These are phyloP conservation scores for Cyrtorhinus lividipennis DNA, from an alignment of 1,140 invertebrate species.

Conservation along the genomic window DNA sequence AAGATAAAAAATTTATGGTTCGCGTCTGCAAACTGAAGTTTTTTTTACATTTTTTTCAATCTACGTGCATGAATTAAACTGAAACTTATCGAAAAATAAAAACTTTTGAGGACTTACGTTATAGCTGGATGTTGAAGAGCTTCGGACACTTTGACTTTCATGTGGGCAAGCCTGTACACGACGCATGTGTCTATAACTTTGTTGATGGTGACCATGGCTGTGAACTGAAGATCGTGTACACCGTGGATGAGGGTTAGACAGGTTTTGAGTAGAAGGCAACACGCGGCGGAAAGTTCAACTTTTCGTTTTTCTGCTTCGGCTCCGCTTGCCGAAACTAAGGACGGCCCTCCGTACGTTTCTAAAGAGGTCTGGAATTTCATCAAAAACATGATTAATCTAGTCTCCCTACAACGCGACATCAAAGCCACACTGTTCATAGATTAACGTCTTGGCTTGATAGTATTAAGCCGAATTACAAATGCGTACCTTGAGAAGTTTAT, in stretches of 20 bases:
- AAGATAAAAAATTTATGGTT: too few species aligned
- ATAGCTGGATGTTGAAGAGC: constrained; percentile 27
- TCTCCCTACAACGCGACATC: not conserved
- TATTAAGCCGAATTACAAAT: too few species aligned
- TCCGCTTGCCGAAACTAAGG: not conserved
- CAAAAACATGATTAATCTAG: not conserved
- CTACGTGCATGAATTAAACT: too few species aligned
- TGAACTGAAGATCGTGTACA: constrained; percentile 43
- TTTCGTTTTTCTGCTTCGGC: constrained; percentile 15
- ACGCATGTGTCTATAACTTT: constrained; percentile 41
- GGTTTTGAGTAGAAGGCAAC: constrained; percentile 36
- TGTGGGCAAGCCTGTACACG: constrained; percentile 29
- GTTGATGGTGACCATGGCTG: constrained; percentile 42
- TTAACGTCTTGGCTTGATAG: too few species aligned
- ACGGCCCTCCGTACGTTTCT: constrained; percentile 23
- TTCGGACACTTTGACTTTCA: constrained; percentile 24
- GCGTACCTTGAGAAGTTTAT: constrained; percentile 39
- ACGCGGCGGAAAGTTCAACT: constrained; percentile 30
- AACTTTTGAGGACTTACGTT: constrained; percentile 20
- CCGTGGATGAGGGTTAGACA: constrained; percentile 38
- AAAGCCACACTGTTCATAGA: too few species aligned
- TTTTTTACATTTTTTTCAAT: too few species aligned
- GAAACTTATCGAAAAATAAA: too few species aligned
- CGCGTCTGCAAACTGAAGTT: too few species aligned
- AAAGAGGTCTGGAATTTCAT: constrained; percentile 28